A percentile compares a stretch with the other conserved stretches of the same genome.
Conservation (phyloP, 2,797 vertebrate genomes). For the Hydrocynus forskahlii region DNA sequence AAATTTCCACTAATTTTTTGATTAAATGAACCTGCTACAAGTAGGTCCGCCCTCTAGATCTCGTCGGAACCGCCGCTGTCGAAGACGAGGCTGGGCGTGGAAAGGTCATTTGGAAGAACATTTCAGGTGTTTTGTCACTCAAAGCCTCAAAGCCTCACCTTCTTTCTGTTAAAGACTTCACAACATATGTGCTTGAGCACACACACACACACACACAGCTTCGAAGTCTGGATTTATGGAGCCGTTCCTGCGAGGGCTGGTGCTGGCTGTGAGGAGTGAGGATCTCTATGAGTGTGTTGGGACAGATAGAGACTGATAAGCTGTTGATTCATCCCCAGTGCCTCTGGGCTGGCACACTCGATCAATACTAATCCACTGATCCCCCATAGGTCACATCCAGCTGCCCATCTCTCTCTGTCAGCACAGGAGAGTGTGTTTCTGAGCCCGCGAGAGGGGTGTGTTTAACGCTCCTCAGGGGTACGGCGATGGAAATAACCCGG, state of each 20-base stretch:
- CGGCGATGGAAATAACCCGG: conserved; percentile 4
- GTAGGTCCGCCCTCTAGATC: no score
- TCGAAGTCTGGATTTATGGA: conserved; percentile 45
- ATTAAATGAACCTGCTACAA: no score
- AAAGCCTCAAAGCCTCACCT: no score
- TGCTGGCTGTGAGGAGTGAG: conserved; percentile 30
- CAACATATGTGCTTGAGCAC: neutral
- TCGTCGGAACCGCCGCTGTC: no score
- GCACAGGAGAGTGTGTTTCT: conserved; percentile 23
- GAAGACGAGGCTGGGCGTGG: no score
- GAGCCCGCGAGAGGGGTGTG: conserved; percentile 3
- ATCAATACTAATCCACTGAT: conserved; percentile 66
- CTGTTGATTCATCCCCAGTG: conserved; percentile 56
- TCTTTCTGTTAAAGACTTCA: neutral
- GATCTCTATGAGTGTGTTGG: conserved; percentile 41
- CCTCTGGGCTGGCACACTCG: conserved; percentile 58
- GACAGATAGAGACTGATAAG: conserved; percentile 51
- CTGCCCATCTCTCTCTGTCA: conserved; percentile 68
- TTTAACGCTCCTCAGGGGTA: conserved; percentile 35
- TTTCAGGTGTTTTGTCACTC: no score
- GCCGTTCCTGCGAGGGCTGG: conserved; percentile 28
- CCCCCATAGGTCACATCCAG: conserved; percentile 53
- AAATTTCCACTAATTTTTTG: no score
- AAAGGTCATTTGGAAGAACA: no score
- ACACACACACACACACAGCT: conserved; percentile 13